Base-by-base conservation (phyloP, 2,888 invertebrate species). In the Fragum fragum region DNA sequence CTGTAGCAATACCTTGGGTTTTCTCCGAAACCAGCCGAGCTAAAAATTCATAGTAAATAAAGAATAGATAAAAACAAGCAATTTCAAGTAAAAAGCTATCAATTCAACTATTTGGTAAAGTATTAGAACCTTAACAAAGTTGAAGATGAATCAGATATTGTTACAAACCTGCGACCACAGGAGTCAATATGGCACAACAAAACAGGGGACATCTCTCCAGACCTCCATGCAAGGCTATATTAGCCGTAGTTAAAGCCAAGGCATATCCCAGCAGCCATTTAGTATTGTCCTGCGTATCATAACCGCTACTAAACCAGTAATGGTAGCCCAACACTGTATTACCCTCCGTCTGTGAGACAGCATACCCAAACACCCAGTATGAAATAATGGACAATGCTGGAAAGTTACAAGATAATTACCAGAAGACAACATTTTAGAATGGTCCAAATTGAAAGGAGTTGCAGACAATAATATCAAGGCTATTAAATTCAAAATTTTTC, bases 221-320 rank as follows among this genome's bases (percentile, higher is more conserved):
- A 3, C 82, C 82, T 26, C 82, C 82, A 57, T 63, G 73, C 5
- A 66, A 53, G 39, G 78, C 82, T n/a, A 82, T 79, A 72, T 82
- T 78, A 28, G 76, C 70, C 6, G 79, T 63, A 0, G 76, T 82
- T 2, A 79, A 36, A 42, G 72, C 73, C n/a, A 79, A 59, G 26
- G 76, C 69, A 29, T 72, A 69, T 7, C 76, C 76, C 36, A 79
- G 26, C 36, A 75, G 61, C 82, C 82, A 82, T n/a, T 79, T 72
- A 9, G 70, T 21, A 26, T 75, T 72, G 6, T 61, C 32, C 47
- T 61, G 52, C 7, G 53, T 14, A 23, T 61, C 73, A 42, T 59
- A 69, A 3, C 73, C 82, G 18, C 71, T 57, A 36, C 76, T 77
- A 26, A 82, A 79, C 82, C 82, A 82, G 7, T 79, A 26, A 16